phyloP scores from a whole-genome alignment of 2,888 invertebrate genomes.

The Pyrgus malvae region DNA sequence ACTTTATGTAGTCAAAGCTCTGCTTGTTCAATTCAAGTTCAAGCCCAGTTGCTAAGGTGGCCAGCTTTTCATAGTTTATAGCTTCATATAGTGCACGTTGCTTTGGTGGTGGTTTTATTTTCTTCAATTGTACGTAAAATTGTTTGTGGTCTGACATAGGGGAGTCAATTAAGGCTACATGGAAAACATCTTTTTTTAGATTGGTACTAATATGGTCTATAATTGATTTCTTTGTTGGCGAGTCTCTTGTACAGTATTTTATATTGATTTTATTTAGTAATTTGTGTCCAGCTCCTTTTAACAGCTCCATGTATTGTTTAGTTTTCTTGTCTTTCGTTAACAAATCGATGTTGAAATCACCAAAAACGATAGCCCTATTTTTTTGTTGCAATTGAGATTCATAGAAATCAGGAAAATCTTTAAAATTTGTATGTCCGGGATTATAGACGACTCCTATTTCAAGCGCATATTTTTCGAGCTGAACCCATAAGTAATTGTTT shows the following conservation, averaged over 20 bases:
- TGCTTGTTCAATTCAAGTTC: background rate
- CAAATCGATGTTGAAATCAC: slow-evolving; percentile 27
- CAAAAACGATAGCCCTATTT: slow-evolving; percentile 29
- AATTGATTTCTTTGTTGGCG: slow-evolving; percentile 28
- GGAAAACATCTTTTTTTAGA: slow-evolving; percentile 3
- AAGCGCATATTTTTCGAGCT: background rate
- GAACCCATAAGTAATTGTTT: slow-evolving; percentile 9
- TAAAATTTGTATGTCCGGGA: slow-evolving; percentile 6
- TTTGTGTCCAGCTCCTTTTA: slow-evolving; percentile 1
- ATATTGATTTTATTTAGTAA: slow-evolving; percentile 28
- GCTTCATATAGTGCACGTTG: slow-evolving; percentile 1
- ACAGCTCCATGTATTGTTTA: background rate
- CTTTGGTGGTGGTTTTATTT: background rate
- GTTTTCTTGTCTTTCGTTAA: slow-evolving; percentile 19
- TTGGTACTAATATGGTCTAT: slow-evolving; percentile 30
- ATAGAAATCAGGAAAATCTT: slow-evolving; percentile 3
- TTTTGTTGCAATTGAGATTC: slow-evolving; percentile 4
- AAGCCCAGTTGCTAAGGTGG: background rate
- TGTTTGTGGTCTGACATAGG: slow-evolving; percentile 10
- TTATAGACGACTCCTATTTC: slow-evolving; percentile 8
- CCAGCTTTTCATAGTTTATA: slow-evolving; percentile 1
- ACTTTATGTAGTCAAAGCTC: background rate
- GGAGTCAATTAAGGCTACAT: slow-evolving; percentile 5
- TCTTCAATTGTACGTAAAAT: background rate
- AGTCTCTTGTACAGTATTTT: slow-evolving; percentile 28